These are phyloP conservation scores for Tenthredo mesomela DNA, from an alignment of 2,888 invertebrate genomes.

Conservation along the genomic window DNA sequence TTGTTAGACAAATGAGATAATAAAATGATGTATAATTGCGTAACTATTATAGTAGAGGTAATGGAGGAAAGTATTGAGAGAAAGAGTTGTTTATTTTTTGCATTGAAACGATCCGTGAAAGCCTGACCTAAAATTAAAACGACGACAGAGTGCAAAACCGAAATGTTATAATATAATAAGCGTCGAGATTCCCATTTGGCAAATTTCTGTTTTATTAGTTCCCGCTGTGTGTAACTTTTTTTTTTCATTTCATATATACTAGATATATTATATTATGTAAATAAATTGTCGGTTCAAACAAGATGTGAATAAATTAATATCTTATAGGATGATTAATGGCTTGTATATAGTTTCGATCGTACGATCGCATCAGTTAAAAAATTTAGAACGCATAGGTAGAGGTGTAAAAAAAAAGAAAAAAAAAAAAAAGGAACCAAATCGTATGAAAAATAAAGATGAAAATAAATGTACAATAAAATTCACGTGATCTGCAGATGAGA, in stretches of 20 bases:
- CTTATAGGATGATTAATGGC: background rate
- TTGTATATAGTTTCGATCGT: background rate
- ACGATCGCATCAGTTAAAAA: background rate
- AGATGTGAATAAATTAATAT: background rate
- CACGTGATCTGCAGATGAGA: background rate
- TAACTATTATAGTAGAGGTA: background rate
- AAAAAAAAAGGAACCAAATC: background rate
- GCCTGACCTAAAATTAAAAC: background rate
- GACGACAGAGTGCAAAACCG: background rate
- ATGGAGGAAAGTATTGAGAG: constrained; percentile 4
- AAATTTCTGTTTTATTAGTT: background rate
- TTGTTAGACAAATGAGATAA: background rate
- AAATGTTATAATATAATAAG: background rate
- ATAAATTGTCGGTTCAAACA: background rate
- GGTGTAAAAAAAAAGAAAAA: too few species aligned
- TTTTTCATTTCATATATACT: background rate
- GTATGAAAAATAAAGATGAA: background rate
- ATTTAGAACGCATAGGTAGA: background rate
- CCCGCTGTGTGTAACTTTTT: background rate
- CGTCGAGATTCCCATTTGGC: background rate
- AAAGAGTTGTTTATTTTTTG: background rate
- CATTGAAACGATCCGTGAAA: background rate
- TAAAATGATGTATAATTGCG: background rate
- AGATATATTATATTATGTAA: background rate
- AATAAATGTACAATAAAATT: background rate